Evolutionary conservation across 2,113 vertebrate genomes (phyloP), one percentile per base, ranked within the genome.

Genomic region (Nycticryphes semicollaris): DNA sequence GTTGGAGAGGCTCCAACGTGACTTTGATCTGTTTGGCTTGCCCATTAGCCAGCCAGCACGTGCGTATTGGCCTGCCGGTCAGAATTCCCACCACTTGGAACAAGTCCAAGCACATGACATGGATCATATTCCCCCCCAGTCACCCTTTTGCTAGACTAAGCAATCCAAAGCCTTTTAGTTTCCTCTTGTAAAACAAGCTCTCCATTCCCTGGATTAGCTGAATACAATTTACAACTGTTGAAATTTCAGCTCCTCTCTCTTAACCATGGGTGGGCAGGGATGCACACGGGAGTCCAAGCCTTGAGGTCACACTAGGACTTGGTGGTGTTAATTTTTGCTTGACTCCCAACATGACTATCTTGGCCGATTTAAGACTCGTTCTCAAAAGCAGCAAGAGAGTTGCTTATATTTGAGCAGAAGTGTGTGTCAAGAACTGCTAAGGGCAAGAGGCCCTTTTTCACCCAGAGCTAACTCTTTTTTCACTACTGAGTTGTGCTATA

Each of bases 71-170:
- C 68, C 79, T 63, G 64, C 84, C 79, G 77, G 66, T 94, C 89
- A 82, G 48, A 74, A 94, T 69, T 60, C 78, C 48, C 81, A 66
- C 56, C 12, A 35, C 37, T 54, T 95, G 95, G 94, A 96, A 69
- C 70, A 35, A 54, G 35, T 53, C 87, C 92, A 94, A 87, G 50
- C 81, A 87, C 56, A 47, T 82, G 91, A 95, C 74, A 84, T 50
- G 84, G 92, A 93, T 92, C 94, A 82, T 91, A 77, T 84, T 87
- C 66, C 76, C 73, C 35, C 28, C 13, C 50, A 60, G 84, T 43
- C 81, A 91, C 84, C 66, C 35, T 91, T 97, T 76, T 89, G 87
- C 95, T 93, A 82, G 66, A 64, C 89, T 94, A 93, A 93, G 96
- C 77, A 85, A 89, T 76, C 77, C 74, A 67, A 94, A 90, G 43